phyloP scores from a whole-genome alignment of 2,888 invertebrate species.

The Clostera curtula region DNA sequence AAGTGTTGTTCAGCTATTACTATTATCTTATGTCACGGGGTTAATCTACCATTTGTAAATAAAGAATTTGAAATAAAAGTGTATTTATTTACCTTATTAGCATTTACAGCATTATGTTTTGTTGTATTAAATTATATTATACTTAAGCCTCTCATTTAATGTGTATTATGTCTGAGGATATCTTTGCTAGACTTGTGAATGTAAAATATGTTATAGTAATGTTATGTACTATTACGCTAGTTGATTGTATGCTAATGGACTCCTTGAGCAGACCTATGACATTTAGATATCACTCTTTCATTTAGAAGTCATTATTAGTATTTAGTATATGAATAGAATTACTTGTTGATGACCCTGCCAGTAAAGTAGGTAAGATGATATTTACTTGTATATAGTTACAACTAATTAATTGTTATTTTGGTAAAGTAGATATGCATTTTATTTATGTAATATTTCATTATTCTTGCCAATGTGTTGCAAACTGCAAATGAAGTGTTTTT shows the following conservation, averaged over 20 bases:
- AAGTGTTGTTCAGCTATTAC: too few relatives aligned
- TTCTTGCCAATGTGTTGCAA: too few relatives aligned
- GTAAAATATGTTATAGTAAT: conserved; percentile 16
- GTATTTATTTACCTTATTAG: conserved; percentile 40
- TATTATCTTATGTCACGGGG: too few relatives aligned
- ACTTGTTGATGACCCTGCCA: too few relatives aligned
- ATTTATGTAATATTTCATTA: too few relatives aligned
- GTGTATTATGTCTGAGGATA: conserved; percentile 21
- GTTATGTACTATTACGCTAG: conserved; percentile 20
- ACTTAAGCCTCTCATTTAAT: conserved; percentile 5
- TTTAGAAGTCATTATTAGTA: conserved; percentile 7
- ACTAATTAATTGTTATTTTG: too few relatives aligned
- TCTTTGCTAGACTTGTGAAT: conserved; percentile 32
- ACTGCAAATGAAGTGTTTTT: conserved; percentile 9
- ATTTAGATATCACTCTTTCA: not conserved
- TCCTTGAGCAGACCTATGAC: conserved; percentile 17
- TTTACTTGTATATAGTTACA: too few relatives aligned
- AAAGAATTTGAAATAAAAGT: conserved; percentile 35
- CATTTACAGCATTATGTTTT: conserved; percentile 25
- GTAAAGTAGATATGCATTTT: too few relatives aligned
- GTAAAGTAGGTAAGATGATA: too few relatives aligned
- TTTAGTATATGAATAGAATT: too few relatives aligned
- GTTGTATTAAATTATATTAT: conserved; percentile 17
- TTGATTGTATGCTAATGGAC: conserved; percentile 37
- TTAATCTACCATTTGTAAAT: too few relatives aligned